Evolutionary conservation across 2,113 vertebrate genomes (phyloP).

Genomic region (Trematomus loennbergii): DNA sequence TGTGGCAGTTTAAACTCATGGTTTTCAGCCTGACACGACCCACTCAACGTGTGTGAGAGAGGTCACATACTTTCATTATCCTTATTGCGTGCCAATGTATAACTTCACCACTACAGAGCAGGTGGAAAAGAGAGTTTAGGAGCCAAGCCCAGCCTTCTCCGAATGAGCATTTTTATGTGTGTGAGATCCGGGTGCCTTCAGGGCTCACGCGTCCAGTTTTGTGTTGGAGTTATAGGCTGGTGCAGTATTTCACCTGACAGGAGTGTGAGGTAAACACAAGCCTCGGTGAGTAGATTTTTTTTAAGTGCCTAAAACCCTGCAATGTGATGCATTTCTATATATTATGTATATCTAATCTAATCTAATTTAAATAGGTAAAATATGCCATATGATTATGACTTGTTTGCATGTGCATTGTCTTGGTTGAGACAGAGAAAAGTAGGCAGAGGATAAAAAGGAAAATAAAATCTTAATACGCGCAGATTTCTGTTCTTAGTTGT

Average conservation of each 20-base stretch:
- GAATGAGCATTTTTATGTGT: constrained; percentile 64
- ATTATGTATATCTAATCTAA: too few species aligned
- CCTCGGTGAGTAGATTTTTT: constrained; percentile 40
- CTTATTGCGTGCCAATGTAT: background rate
- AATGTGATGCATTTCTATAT: background rate
- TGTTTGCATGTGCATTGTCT: background rate
- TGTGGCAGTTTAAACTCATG: constrained; percentile 41
- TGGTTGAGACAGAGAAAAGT: background rate
- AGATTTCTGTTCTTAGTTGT: background rate
- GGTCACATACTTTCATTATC: background rate
- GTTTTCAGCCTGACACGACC: constrained; percentile 29
- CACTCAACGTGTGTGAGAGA: background rate
- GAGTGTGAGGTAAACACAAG: constrained; percentile 31
- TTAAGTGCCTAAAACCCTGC: background rate
- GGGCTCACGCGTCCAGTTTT: constrained; percentile 20
- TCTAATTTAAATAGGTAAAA: background rate
- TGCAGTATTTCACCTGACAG: constrained; percentile 18
- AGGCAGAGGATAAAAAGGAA: constrained; percentile 1
- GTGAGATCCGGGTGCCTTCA: constrained; percentile 53
- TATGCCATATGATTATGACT: background rate
- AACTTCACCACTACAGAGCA: constrained; percentile 12
- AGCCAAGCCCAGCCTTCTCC: constrained; percentile 43
- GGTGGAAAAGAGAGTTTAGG: constrained; percentile 40
- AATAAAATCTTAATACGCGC: too few species aligned
- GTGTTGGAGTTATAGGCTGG: constrained; percentile 30